Evolutionary conservation across 2,888 invertebrate species (phyloP), one percentile per base, ranked within the genome.

Genomic region (Rhabditoides inermis): DNA sequence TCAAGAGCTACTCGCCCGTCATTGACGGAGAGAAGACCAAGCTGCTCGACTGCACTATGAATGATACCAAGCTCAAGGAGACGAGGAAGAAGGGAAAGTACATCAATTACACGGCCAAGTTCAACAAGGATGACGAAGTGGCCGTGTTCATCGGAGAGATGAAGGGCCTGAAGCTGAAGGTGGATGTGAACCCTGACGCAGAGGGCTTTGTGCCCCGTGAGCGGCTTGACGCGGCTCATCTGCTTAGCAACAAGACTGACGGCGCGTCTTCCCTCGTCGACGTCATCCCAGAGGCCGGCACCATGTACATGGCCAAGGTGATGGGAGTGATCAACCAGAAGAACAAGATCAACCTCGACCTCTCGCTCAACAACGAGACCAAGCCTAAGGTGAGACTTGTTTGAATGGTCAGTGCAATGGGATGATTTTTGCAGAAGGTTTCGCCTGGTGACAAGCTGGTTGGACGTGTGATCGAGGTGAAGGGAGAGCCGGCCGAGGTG

Each of bases 21-120:
- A 27, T n/a, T 6, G 28, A 45, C 3, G 23, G 15, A 45, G 28
- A 45, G 2, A 27, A 5, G 15, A 27, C 25, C 28, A 15, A 27
- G 3, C 23, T 18, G 5, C 18, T 12, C 22, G 63, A 66, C 1
- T 39, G 63, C 15, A 63, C 61, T 1, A 55, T 63, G 59, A 49
- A 50, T 7, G 55, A 56, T 25, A 20, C 40, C 1, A 63, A 66
- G 27, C 36, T 66, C 36, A 45, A 49, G 20, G 50, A 55, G 2
- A 49, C 51, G n/a, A 55, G 55, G 39, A 45, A 58, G 10, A 45
- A 54, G 18, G 58, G 46, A 20, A 37, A 46, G 6, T 20, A 30
- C 2, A 45, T 66, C 35, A 46, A 50, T 2, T 61, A 53, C 45
- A 45, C 41, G 41, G 26, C 41, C 30, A 59, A 60, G 25, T 63